These are phyloP conservation scores for Rugalucina vietnamica DNA, from an alignment of 2,888 invertebrate genomes.

Conservation along the genomic window DNA sequence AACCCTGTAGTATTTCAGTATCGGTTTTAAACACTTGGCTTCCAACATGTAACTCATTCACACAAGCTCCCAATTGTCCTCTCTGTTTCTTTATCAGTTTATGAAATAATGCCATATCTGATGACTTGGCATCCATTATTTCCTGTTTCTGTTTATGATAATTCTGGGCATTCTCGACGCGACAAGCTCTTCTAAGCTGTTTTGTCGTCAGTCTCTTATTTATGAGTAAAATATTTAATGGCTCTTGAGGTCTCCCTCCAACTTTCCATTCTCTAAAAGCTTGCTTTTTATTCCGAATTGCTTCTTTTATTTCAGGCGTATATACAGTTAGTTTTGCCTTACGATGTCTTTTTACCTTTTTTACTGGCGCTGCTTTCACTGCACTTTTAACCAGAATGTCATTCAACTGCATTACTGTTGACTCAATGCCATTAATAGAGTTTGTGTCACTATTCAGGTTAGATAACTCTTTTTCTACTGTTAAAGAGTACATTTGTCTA, in stretches of 20 bases:
- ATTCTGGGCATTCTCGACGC: no score
- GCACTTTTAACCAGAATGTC: neutral
- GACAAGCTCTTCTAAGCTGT: no score
- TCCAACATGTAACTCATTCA: conserved; percentile 15
- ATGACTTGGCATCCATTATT: neutral
- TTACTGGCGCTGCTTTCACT: neutral
- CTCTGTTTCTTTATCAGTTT: conserved; percentile 11
- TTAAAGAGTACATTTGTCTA: neutral
- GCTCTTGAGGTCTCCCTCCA: no score
- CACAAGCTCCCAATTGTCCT: neutral
- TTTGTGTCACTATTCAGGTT: neutral
- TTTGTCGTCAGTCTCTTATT: no score
- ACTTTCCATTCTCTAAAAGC: no score
- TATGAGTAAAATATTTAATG: no score
- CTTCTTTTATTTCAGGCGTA: no score
- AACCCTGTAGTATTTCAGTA: no score
- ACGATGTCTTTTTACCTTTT: no score
- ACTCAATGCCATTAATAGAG: neutral
- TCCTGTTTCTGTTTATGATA: conserved; percentile 10
- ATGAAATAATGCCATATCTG: conserved; percentile 6
- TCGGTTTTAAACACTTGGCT: no score
- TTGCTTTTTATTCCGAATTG: no score
- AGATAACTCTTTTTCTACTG: neutral
- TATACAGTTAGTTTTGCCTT: no score
- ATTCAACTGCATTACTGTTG: neutral